Conservation (phyloP, 1,140 invertebrate genomes). For the Rhagoletis zephyria region DNA sequence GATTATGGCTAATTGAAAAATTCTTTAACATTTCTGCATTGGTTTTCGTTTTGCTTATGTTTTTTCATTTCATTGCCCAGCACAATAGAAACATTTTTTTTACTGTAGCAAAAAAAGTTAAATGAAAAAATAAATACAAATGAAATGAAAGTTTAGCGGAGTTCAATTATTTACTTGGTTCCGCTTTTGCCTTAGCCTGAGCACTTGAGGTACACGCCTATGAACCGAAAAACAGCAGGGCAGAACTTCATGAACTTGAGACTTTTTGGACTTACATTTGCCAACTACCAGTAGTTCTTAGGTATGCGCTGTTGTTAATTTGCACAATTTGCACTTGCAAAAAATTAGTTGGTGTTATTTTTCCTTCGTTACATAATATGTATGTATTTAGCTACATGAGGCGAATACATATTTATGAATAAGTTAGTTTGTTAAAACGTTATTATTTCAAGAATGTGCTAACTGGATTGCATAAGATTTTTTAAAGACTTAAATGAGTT, state of each 20-base stretch:
- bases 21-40: slow-evolving; percentile 19
- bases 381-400: no score
- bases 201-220: not conserved
- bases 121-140: not conserved
- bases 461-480: no score
- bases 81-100: no score
- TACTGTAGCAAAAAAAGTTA: not conserved
- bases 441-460: no score
- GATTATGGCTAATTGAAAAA: slow-evolving; percentile 48
- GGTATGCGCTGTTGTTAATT: not conserved
- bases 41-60: not conserved
- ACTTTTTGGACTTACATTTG: not conserved
- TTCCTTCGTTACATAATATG: no score
- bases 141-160: slow-evolving; percentile 15
- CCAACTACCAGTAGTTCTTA: not conserved
- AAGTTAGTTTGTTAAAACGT: no score
- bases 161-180: not conserved
- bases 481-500: no score
- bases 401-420: no score
- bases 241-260: not conserved
- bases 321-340: not conserved
- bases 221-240: not conserved
- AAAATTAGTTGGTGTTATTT: no score
- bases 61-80: not conserved
- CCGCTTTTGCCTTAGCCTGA: not conserved